These are phyloP conservation scores for Nyctereutes procyonoides DNA, from an alignment of 2,113 vertebrate genomes.

Conservation along the genomic window DNA sequence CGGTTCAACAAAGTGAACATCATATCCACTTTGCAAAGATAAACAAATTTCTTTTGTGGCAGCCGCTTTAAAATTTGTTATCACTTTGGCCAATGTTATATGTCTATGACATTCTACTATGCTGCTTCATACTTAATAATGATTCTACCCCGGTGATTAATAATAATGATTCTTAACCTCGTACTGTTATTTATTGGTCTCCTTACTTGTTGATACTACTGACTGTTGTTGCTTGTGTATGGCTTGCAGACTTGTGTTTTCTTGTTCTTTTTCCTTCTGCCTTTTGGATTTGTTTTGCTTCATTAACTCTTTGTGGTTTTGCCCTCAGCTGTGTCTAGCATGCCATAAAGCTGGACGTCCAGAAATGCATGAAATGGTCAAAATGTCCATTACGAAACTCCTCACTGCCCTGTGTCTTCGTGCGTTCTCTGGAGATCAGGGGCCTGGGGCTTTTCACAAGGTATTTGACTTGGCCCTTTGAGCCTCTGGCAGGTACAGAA, in stretches of 20 bases:
- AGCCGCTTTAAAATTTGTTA: background rate
- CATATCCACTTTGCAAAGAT: background rate
- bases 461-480: conserved; percentile 73
- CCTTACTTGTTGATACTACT: background rate
- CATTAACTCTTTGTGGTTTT: conserved; percentile 84
- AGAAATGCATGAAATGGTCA: conserved; percentile 87
- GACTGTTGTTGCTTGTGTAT: background rate
- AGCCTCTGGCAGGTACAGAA: background rate
- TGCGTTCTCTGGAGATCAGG: conserved; percentile 76
- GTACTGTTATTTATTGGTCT: conserved; percentile 70
- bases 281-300: conserved; percentile 68
- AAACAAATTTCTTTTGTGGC: background rate
- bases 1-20: background rate
- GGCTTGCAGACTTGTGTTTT: background rate
- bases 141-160: background rate
- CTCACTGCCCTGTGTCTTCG: conserved; percentile 82
- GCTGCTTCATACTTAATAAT: background rate
- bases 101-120: background rate
- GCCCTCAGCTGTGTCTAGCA: conserved; percentile 87
- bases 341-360: conserved; percentile 86
- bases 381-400: conserved; percentile 82
- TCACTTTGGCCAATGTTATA: background rate
- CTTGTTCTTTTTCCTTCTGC: conserved; percentile 44
- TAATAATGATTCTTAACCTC: conserved; percentile 44
- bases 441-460: conserved; percentile 83